Base-by-base conservation (phyloP, 2,113 vertebrate genomes). In the Cacatua alba region DNA sequence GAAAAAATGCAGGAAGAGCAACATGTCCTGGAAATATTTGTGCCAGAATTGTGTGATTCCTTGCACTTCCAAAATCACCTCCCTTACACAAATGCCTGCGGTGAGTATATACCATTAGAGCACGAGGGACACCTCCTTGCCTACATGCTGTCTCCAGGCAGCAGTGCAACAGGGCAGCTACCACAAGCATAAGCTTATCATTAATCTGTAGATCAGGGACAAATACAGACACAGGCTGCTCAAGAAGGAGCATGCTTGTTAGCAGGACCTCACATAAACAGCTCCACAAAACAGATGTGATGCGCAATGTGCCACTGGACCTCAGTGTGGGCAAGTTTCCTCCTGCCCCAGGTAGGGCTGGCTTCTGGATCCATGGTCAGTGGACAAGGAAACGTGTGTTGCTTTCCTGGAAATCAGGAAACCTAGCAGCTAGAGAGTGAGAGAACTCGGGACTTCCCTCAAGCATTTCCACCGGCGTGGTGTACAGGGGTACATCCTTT, bases 21-120 rank as follows among this genome's bases (percentile, higher is more conserved):
- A 79, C 74, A 79, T 84, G 77, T 92, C 86, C 91, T 93, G 74
- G 81, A 94, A 93, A 87, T 63, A 60, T 89, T 91, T 94, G 46
- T 74, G 65, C 81, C 14, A 8, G 86, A 94, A 88, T 89, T 1
- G 4, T 69, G 78, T 75, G 82, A 92, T 88, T 88, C 78, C 57
- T 90, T 90, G 71, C 79, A 64, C 64, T 78, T 94, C 90, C 63
- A 87, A 87, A 96, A 94, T 96, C 87, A 94, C 55, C 75, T 96
- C 29, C 14, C 33, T 87, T 65, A 20, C 35, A 68, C 68, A 76
- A 95, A 86, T 85, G 86, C 48, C 52, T 55, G 77, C 0, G 0
- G 81, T 57, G 41, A 71, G 35, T 71, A 51, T 41, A 31, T 69
- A 55, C 18, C 6, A 3, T 59, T 68, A 60, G 70, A 92, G 91